Evolutionary conservation across 2,113 vertebrate species (phyloP), one percentile per base, ranked within the genome.

Genomic region (Lagopus muta): DNA sequence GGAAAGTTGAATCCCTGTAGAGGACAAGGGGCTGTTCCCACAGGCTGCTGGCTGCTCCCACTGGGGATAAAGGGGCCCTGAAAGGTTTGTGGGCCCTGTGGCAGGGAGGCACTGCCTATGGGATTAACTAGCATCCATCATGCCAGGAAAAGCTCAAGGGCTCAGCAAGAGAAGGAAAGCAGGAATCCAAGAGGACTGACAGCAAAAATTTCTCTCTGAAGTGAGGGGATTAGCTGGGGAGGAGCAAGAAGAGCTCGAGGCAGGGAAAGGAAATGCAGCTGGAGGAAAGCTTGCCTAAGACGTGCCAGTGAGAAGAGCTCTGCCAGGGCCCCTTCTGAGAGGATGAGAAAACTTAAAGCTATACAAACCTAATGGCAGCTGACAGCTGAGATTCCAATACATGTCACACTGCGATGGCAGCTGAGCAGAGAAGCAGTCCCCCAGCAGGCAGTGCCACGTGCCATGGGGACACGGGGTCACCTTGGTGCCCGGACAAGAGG

Each of bases 91-190:
- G 43, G 67, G 66, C 54, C 52, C 74, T 50, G 43, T 0, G 2
- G 54, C 58, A 88, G 62, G 43, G 34, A 82, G 84, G 32, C 0
- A 1, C 65, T 75, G 73, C 50, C 75, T 60, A 52, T 10, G 1
- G 15, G 86, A 81, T 95, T 61, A 93, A 88, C 55, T 71, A 40
- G n/a, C 4, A 47, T 17, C 78, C 58, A 40, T 45, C 20, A 1
- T 7, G 62, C 74, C 90, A 89, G 48, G 58, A 81, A 90, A 76
- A 86, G 74, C 94, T 92, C 86, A 76, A 87, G 57, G 78, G 70
- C 83, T 93, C 86, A 70, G 20, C 0, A 0, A 84, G 58, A 71
- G 30, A 92, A 87, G 48, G 70, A 75, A 84, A 84, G 24, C 11
- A 45, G 40, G 66, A 88, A 75, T 82, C 57, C 36, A 82, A 72